Conservation (phyloP, 2,888 invertebrate genomes). For the Nyleta sp. region DNA sequence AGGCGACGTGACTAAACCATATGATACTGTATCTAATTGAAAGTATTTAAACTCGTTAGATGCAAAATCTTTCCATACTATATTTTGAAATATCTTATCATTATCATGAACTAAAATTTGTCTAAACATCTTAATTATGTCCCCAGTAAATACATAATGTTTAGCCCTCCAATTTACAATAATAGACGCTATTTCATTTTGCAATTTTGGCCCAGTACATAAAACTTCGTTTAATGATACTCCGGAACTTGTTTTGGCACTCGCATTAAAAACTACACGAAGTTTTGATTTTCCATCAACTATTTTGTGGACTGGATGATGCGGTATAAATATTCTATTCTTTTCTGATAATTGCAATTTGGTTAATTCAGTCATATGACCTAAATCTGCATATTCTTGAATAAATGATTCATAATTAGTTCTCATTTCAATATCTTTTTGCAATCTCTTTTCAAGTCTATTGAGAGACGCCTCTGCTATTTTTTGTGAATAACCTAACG, state of each 20-base stretch:
- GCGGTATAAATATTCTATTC: conserved; percentile 5
- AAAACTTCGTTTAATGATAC: conserved; percentile 12
- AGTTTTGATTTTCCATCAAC: neutral
- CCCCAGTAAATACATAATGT: conserved; percentile 4
- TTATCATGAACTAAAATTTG: neutral
- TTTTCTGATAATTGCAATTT: neutral
- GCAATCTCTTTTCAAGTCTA: neutral
- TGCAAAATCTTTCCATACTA: neutral
- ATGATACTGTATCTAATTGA: conserved; percentile 8
- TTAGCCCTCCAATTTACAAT: neutral
- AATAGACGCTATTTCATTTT: conserved; percentile 21
- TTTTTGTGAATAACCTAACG: neutral
- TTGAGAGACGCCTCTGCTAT: neutral
- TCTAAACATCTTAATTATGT: conserved; percentile 35
- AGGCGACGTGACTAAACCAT: neutral
- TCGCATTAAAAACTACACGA: conserved; percentile 28
- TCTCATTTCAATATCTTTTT: neutral
- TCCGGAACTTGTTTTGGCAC: conserved; percentile 6
- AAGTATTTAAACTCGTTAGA: neutral
- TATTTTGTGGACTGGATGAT: conserved; percentile 3
- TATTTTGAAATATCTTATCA: neutral
- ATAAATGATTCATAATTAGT: neutral
- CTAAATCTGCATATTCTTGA: neutral
- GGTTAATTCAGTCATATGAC: neutral
- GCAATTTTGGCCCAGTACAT: conserved; percentile 8